These are phyloP conservation scores for Chaetogeoica ovagalla DNA, from an alignment of 2,888 invertebrate genomes.

Conservation along the genomic window DNA sequence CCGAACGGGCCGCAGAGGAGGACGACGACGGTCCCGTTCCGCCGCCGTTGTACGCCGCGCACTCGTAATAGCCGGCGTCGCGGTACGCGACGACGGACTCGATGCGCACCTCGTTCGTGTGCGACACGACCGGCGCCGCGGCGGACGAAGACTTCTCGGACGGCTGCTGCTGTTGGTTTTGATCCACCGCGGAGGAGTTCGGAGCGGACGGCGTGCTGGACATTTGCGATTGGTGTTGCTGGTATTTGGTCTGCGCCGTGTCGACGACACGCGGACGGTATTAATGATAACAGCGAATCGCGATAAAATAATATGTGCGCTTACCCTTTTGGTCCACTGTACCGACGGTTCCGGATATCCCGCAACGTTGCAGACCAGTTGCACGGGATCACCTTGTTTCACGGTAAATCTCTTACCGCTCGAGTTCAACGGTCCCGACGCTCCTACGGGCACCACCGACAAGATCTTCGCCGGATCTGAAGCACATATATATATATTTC, in stretches of 20 bases:
- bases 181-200: background rate
- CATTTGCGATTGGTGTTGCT: background rate
- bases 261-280: background rate
- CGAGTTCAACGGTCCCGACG: background rate
- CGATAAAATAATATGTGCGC: background rate
- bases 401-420: conserved; percentile 50
- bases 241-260: background rate
- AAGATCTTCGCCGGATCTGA: conserved; percentile 26
- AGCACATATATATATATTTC: background rate
- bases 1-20: background rate
- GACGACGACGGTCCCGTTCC: background rate
- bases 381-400: conserved; percentile 59
- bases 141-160: background rate
- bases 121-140: conserved; percentile 14
- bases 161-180: background rate
- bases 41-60: conserved; percentile 61
- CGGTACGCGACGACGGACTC: conserved; percentile 41
- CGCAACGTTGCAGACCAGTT: conserved; percentile 60
- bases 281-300: too few relatives aligned
- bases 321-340: conserved; percentile 61
- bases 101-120: conserved; percentile 53
- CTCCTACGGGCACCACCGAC: background rate
- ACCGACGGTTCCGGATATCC: conserved; percentile 61
- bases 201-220: background rate
- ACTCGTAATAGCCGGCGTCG: conserved; percentile 61